A percentile compares a stretch with the other conserved stretches of the same genome.
phyloP scores from a whole-genome alignment of 2,888 invertebrate genomes.

The Temnothorax ravouxi region DNA sequence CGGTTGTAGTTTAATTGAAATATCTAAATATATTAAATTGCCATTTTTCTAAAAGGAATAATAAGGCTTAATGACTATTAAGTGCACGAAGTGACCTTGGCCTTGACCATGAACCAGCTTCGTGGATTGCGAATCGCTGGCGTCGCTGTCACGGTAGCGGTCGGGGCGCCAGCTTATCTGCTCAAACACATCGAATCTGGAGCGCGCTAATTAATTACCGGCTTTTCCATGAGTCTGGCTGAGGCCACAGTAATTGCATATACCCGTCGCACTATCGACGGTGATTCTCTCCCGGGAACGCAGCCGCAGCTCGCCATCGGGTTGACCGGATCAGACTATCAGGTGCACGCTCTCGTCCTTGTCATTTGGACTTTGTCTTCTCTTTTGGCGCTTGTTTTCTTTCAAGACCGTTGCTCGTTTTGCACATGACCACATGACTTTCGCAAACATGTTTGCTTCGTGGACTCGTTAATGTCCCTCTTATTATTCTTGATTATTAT shows the following conservation, averaged over 20 bases:
- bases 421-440: background rate
- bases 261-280: constrained; percentile 72
- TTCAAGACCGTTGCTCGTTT: constrained; percentile 1
- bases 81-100: constrained; percentile 65
- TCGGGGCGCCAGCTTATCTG: constrained; percentile 74
- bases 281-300: constrained; percentile 75
- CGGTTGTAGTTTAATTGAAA: background rate
- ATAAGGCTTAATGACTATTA: background rate
- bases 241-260: constrained; percentile 73
- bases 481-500: constrained; percentile 37
- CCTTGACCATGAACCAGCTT: constrained; percentile 73
- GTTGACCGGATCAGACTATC: constrained; percentile 59
- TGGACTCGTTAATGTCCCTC: background rate
- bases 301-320: constrained; percentile 54
- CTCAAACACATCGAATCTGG: constrained; percentile 78
- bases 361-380: constrained; percentile 31
- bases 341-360: constrained; percentile 44
- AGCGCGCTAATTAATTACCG: constrained; percentile 78
- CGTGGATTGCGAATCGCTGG: constrained; percentile 64
- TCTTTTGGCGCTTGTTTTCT: background rate
- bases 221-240: constrained; percentile 74
- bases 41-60: background rate
- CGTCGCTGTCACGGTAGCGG: constrained; percentile 63
- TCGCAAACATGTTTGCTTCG: constrained; percentile 12
- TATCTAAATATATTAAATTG: background rate